A percentile compares a stretch with the other conserved stretches of the same genome.
phyloP scores from a whole-genome alignment of 2,888 invertebrate genomes.

The Quadroppia sp. region DNA sequence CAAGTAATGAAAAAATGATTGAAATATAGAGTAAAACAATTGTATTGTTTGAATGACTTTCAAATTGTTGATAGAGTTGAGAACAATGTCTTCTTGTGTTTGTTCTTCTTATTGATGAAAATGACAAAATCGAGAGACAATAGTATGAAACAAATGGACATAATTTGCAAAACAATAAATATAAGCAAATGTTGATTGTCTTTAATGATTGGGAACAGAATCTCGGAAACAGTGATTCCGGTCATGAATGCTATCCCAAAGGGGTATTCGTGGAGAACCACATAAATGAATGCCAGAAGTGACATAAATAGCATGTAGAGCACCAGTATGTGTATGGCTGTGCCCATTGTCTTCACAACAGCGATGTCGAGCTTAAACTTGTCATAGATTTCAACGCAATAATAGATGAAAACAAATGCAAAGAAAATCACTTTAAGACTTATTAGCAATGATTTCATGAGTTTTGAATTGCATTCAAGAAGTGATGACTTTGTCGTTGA shows the following conservation, averaged over 20 bases:
- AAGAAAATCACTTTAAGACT: neutral
- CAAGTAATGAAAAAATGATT: too few species aligned
- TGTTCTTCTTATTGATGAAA: neutral
- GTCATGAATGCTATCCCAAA: slow-evolving; percentile 11
- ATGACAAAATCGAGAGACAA: neutral
- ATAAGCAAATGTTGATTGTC: neutral
- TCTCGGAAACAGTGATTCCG: slow-evolving; percentile 11
- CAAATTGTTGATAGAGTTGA: too few species aligned
- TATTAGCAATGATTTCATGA: neutral
- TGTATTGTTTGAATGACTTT: neutral
- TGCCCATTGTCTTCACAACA: too few species aligned
- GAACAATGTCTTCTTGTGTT: neutral
- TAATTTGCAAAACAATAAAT: neutral
- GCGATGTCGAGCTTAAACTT: too few species aligned
- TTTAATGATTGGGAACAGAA: neutral
- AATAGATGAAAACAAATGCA: too few species aligned
- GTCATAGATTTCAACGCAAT: too few species aligned
- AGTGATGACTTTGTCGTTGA: too few species aligned
- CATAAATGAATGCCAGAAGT: neutral
- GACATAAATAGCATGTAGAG: neutral
- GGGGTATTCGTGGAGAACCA: neutral
- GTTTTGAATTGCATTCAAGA: too few species aligned
- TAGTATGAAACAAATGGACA: neutral
- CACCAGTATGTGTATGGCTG: neutral
- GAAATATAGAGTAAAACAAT: too few species aligned